Evolutionary conservation across 2,797 vertebrate genomes (phyloP).

Genomic region (Anisognathus igniventris): DNA sequence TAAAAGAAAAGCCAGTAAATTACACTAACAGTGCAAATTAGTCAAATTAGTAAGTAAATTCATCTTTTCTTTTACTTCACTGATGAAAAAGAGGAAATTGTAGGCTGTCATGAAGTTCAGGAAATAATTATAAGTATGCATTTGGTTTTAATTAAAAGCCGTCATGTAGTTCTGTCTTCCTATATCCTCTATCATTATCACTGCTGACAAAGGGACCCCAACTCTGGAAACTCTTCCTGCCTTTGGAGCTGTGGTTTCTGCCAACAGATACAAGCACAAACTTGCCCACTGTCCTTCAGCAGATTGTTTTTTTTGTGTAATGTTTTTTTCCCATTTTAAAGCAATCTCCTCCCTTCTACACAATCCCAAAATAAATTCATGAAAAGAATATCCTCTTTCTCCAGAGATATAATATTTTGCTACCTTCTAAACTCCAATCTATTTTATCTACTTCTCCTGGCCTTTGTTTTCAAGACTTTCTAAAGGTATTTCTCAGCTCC

Average conservation of each 20-base stretch:
- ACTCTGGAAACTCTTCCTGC: background rate
- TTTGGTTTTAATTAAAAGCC: conserved; percentile 16
- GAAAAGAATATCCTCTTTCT: background rate
- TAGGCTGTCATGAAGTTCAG: background rate
- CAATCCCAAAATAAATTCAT: background rate
- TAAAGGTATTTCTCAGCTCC: background rate
- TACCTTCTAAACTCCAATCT: background rate
- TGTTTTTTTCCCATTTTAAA: too few relatives aligned
- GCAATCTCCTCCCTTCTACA: background rate
- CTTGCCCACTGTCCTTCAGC: background rate
- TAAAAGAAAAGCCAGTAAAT: background rate
- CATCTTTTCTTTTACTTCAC: background rate
- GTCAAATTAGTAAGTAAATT: background rate
- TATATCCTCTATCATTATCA: background rate
- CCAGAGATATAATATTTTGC: background rate
- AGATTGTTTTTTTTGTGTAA: too few relatives aligned
- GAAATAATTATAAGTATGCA: background rate
- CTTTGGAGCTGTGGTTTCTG: background rate
- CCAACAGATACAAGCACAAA: background rate
- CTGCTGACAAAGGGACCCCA: background rate
- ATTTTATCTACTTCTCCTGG: background rate
- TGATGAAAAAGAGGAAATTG: background rate
- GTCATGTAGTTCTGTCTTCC: background rate
- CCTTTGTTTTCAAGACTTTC: background rate
- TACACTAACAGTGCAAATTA: background rate